Percentiles rank a stretch among this genome's conserved stretches.
phyloP scores from a whole-genome alignment of 2,888 invertebrate genomes.

The Trypoxylon attenuatum region DNA sequence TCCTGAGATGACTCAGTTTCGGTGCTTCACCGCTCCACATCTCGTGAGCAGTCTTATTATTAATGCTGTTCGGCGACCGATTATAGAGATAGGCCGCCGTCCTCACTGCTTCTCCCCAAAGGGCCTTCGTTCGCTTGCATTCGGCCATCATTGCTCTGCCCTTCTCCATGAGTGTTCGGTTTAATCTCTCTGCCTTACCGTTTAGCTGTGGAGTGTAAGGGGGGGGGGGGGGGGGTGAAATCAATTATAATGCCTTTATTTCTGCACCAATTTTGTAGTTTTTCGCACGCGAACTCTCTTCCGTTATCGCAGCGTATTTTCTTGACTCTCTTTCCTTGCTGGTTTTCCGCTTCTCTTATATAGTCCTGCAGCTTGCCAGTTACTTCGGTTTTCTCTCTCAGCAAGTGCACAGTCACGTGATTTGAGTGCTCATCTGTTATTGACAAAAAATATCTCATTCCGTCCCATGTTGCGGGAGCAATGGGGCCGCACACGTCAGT shows the following conservation, averaged over 20 bases:
- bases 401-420: neutral
- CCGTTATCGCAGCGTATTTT: slow-evolving; percentile 30
- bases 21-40: slow-evolving; percentile 56
- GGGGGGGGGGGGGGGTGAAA: slow-evolving; percentile 5
- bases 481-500: slow-evolving; percentile 29
- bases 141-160: neutral
- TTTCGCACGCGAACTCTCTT: neutral
- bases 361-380: slow-evolving; percentile 11
- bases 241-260: neutral
- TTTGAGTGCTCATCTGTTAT: neutral
- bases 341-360: slow-evolving; percentile 33
- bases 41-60: slow-evolving; percentile 55
- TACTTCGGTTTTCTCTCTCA: neutral
- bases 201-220: slow-evolving; percentile 13
- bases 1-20: slow-evolving; percentile 52
- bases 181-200: slow-evolving; percentile 22
- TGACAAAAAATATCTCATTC: slow-evolving; percentile 22
- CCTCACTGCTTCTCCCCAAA: slow-evolving; percentile 10
- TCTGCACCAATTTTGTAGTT: slow-evolving; percentile 6
- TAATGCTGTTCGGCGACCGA: slow-evolving; percentile 16
- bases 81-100: slow-evolving; percentile 8
- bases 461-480: slow-evolving; percentile 15
- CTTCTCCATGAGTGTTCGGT: slow-evolving; percentile 9
- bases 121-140: neutral
- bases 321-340: slow-evolving; percentile 24